Evolutionary conservation across 2,797 vertebrate species (phyloP).

Genomic region (Muraenolepis orangiensis): DNA sequence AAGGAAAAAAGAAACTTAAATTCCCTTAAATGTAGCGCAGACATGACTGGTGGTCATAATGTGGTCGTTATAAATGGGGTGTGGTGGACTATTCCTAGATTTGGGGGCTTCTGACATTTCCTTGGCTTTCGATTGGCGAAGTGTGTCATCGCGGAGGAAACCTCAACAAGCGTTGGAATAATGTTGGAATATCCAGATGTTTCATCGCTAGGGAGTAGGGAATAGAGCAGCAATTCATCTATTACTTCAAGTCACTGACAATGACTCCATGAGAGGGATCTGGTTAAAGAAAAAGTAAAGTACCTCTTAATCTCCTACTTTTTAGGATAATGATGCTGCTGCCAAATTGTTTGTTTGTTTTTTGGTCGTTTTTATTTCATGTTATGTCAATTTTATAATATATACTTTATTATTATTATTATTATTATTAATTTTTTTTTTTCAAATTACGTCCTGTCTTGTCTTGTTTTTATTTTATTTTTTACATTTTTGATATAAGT

Average conservation of each 20-base stretch:
- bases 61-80: neutral
- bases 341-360: too few species aligned
- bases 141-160: conserved; percentile 11
- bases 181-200: conserved; percentile 2
- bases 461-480: too few species aligned
- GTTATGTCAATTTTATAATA: too few species aligned
- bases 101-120: neutral
- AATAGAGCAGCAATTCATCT: neutral
- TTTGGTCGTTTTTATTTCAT: too few species aligned
- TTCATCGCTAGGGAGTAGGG: neutral
- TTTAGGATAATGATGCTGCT: too few species aligned
- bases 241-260: neutral
- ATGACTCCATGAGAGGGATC: too few species aligned
- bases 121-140: conserved; percentile 11
- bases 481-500: too few species aligned
- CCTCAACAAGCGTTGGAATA: conserved; percentile 10
- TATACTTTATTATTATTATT: too few species aligned
- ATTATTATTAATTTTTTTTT: too few species aligned
- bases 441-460: too few species aligned
- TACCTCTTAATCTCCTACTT: too few species aligned
- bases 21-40: conserved; percentile 9
- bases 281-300: too few species aligned
- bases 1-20: neutral
- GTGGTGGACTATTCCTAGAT: conserved; percentile 1
- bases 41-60: conserved; percentile 10